Evolutionary conservation across 1,140 invertebrate genomes (phyloP).

Genomic region (Maniola jurtina): DNA sequence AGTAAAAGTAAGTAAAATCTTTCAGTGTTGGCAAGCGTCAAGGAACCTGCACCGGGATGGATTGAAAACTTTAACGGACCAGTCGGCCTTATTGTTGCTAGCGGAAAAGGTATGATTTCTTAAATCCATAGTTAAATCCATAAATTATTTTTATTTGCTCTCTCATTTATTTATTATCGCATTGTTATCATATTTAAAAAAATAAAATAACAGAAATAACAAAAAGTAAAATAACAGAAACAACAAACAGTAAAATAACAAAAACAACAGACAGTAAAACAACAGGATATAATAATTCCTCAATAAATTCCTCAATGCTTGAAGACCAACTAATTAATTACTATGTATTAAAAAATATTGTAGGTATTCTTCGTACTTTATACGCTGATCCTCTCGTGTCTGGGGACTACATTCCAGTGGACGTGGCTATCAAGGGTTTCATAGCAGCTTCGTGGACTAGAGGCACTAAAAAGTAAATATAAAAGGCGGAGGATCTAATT

Average conservation of each 20-base stretch:
- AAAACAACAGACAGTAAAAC: too few relatives aligned
- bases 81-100: slow-evolving; percentile 86
- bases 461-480: slow-evolving; percentile 81
- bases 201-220: too few relatives aligned
- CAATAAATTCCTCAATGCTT: too few relatives aligned
- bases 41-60: slow-evolving; percentile 89
- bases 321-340: too few relatives aligned
- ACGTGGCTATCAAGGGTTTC: slow-evolving; percentile 89
- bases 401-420: slow-evolving; percentile 92
- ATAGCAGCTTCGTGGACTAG: slow-evolving; percentile 87
- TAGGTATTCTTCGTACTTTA: slow-evolving; percentile 86
- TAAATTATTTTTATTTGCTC: too few relatives aligned
- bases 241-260: too few relatives aligned
- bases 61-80: slow-evolving; percentile 97
- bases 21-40: slow-evolving; percentile 82
- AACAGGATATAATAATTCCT: too few relatives aligned
- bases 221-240: too few relatives aligned
- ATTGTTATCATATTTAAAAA: too few relatives aligned
- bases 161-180: too few relatives aligned
- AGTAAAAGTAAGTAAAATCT: slow-evolving; percentile 18
- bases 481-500: too few relatives aligned
- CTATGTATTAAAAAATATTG: neutral
- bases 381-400: slow-evolving; percentile 81
- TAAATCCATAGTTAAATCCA: too few relatives aligned
- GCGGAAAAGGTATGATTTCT: slow-evolving; percentile 83